Evolutionary conservation across 2,888 invertebrate genomes (phyloP), one percentile per base, ranked within the genome.

Genomic region (Andrena chrysosceles): DNA sequence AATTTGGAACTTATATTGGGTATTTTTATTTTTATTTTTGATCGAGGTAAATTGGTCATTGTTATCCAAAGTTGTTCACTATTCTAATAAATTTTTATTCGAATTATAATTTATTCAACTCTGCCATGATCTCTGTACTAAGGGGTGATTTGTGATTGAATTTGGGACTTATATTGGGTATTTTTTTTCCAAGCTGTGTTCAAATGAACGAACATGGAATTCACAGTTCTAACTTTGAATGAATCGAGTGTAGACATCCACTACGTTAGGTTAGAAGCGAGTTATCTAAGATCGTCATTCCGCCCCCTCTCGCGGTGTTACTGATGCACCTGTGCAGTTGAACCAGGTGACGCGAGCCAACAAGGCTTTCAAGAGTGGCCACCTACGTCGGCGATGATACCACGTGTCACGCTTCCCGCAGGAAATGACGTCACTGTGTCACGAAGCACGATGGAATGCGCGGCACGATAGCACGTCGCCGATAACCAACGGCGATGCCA

Each of bases 401-500:
- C 84, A 85, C 82, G 85, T 84, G 89, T 89, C 90, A 86, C 88
- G 86, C 78, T 67, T 83, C 79, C 33, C 72, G 69, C 78, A 87
- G 91, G 90, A 90, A 85, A 73, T 91, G 89, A 91, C 88, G 84
- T 85, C 89, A 89, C 59, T 2, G 68, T 84, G 62, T 85, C 81
- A 77, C 75, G 76, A 80, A 49, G 62, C 84, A 71, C 82, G 54
- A 31, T 75, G 77, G 81, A 81, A 84, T 77, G 77, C 64, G 52
- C 67, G 33, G 29, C 48, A 59, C 49, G 73, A 60, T 71, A 64
- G 23, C 70, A 6, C 79, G 54, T 79, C 20, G 48, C 31, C 49
- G 63, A 72, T 66, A 66, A n/a, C 33, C 33, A 23, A 8, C 77
- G 62, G 26, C 54, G 62, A 77, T 52, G 67, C 54, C 16, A 23